Evolutionary conservation across 2,888 invertebrate genomes (phyloP), one percentile per base, ranked within the genome.

Genomic region (Drosophila kambysellisi): DNA sequence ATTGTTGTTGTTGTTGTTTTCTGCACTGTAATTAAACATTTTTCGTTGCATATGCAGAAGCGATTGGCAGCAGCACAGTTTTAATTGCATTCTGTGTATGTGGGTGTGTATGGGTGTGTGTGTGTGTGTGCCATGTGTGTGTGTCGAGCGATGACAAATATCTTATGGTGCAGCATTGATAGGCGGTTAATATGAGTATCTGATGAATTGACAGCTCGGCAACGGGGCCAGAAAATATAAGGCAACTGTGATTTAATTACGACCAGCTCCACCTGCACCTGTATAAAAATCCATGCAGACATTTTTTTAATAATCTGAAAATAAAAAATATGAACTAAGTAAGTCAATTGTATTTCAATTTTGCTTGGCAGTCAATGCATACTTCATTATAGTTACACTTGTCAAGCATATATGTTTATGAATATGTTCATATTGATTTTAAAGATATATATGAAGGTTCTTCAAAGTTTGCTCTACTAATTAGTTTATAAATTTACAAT

Each of bases 11-110:
- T 25, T 25, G 25, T 69, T 88, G 74, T 73, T 74, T 58, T 64
- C 70, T 58, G 76, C 70, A 80, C 74, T 89, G 89, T 85, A 89
- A 87, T 89, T 89, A 89, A 89, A 83, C 87, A 82, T 84, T 82
- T 76, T 79, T 79, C 79, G 74, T 70, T 81, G 82, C 87, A 88
- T 82, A 80, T 88, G 78, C 68, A 60, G 51, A 58, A 57, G 66
- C 80, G 80, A 82, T 82, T 82, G 82, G 71, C 63, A 71, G 58
- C 57, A 63, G 59, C 59, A 68, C 52, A 56, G 77, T 70, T 79
- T 86, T 88, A 83, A 86, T 87, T 88, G 77, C 74, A 58, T 41
- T 25, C 32, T 48, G 53, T 64, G 43, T 54, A 35, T 48, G 61
- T 41, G n/a, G 57, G 35, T 48, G 52, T 65, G 51, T 60, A 56